Evolutionary conservation across 2,888 invertebrate species (phyloP), one percentile per base, ranked within the genome.

Genomic region (Horisme vitalbata): DNA sequence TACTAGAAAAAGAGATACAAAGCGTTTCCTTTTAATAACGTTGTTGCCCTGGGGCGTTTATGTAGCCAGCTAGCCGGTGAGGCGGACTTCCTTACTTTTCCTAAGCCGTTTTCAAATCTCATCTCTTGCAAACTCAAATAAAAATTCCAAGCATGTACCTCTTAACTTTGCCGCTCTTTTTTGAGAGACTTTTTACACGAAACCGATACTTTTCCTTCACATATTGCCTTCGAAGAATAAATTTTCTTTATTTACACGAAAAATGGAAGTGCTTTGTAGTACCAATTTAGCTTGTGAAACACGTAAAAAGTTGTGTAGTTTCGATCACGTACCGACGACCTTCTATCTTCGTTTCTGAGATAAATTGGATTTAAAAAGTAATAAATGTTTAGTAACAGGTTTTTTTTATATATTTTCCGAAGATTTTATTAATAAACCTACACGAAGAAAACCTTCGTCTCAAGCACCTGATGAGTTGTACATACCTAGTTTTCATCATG

Each of bases 341-440:
- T 35, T 55, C 24, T 45, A 46, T 51, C 54, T 52, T 55, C 51
- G 43, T 52, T 54, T 47, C 32, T 33, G 43, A 54, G 49, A 54
- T 47, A 27, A 39, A 57, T 52, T 27, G 46, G 14, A 34, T 38
- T 43, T 44, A 50, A 49, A 28, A 46, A 50, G 43, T 15, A 41
- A 36, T 30, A 36, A 23, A 6, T 26, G 8, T 8, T 8, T 7
- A 21, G 21, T 2, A 5, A 18, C 18, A 5, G 18, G n/a, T 21
- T 21, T 21, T 5, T 7, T 21, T 7, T 18, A 18, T 7, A 7
- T 18, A 7, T 18, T 18, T 18, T n/a, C n/a, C n/a, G n/a, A n/a
- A n/a, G n/a, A n/a, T n/a, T n/a, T n/a, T n/a, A n/a, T n/a, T n/a
- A n/a, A n/a, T n/a, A n/a, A n/a, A n/a, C n/a, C n/a, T n/a, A n/a